Conservation (phyloP, 2,113 vertebrate species). For the Nerophis lumbriciformis region DNA sequence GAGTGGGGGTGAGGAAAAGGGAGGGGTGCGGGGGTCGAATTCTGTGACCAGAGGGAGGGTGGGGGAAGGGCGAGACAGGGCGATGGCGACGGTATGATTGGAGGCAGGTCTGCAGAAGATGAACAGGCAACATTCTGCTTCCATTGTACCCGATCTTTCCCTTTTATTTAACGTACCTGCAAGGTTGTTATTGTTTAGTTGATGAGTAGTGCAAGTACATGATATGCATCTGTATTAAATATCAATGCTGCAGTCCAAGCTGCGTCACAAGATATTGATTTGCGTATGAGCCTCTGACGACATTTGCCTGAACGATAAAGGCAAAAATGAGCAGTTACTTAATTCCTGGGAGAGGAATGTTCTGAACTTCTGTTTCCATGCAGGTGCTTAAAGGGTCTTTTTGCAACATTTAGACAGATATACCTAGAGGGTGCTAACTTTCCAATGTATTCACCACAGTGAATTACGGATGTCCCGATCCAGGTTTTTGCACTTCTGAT, state of each 20-base stretch:
- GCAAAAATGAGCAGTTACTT: too few species aligned
- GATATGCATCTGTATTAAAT: background rate
- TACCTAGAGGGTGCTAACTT: too few species aligned
- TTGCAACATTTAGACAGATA: too few species aligned
- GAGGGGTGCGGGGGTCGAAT: constrained; percentile 30
- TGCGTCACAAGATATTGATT: background rate
- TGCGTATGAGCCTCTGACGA: background rate
- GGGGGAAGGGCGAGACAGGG: constrained; percentile 25
- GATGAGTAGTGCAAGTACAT: background rate
- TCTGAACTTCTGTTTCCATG: too few species aligned
- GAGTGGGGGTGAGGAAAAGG: constrained; percentile 7
- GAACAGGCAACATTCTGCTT: constrained; percentile 11
- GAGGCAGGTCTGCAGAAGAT: constrained; percentile 30
- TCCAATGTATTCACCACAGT: too few species aligned
- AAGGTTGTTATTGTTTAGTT: background rate
- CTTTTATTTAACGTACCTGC: background rate
- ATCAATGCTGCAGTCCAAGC: background rate
- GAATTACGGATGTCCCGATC: too few species aligned
- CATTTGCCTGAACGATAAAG: too few species aligned
- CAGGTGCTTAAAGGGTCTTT: too few species aligned
- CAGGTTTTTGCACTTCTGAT: too few species aligned
- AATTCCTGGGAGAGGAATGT: too few species aligned
- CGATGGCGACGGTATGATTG: constrained; percentile 45
- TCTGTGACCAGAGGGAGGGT: constrained; percentile 33
- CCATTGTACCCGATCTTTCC: background rate